Base-by-base conservation (phyloP, 2,113 vertebrate species). In the Empidonax alnorum region DNA sequence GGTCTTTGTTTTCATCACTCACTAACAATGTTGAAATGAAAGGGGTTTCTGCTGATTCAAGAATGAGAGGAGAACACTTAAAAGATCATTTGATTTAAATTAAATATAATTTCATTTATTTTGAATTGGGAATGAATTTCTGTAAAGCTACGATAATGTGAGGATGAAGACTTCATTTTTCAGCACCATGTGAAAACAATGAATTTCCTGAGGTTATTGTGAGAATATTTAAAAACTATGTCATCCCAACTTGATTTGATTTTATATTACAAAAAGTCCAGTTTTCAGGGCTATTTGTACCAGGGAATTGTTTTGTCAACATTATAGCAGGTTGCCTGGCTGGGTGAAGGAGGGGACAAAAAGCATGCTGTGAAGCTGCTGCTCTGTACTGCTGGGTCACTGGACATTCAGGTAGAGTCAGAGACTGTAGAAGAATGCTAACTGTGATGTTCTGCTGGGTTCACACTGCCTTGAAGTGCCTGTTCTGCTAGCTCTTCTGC, bases 381-480 rank as follows among this genome's bases (percentile, higher is more conserved):
- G 7, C 10, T 82, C 39, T 49, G 6, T 65, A 9, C 25, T 42
- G 15, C 9, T 49, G 31, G 4, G 4, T 3, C 11, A 47, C 58
- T 65, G 46, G 18, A 33, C 0, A 0, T 56, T 44, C 22, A 74
- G 49, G 6, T 7, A 52, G 39, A 62, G 13, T 30, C 35, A 81
- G n/a, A 73, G 12, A 4, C 21, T 66, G 8, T 24, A 7, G 28
- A 14, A 55, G 19, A 66, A 52, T 19, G 42, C 3, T 39, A 77
- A 44, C 42, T 49, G 22, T 27, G 39, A 33, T 28, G 41, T 86
- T 77, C 39, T 84, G 2, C 42, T 59, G 28, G 6, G 9, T 61
- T 44, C 3, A 3, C 0, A 1, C 5, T 3, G 24, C 25, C 21
- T 44, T 15, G 3, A 42, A 21, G 9, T 44, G n/a, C 22, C 31